Percentiles rank a stretch among this genome's conserved stretches.
These are phyloP conservation scores for Ceratosolen fusciceps DNA, from an alignment of 1,140 invertebrate genomes.

Conservation along the genomic window DNA sequence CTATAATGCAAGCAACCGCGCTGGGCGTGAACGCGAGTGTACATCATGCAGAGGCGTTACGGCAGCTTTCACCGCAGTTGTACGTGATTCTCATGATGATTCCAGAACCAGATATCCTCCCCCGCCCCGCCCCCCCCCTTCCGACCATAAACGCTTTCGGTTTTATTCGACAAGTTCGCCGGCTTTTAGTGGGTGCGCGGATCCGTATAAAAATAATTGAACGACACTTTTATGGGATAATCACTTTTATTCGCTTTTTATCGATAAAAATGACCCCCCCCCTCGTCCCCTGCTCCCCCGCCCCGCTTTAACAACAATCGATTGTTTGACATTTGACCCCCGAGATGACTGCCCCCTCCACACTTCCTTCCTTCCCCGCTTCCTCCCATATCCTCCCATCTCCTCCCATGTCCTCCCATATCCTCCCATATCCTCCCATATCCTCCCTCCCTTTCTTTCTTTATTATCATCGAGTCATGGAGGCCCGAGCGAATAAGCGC, in stretches of 20 bases:
- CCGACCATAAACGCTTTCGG: constrained; percentile 32
- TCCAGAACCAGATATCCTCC: not conserved
- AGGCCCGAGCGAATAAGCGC: too few relatives aligned
- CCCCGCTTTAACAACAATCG: too few relatives aligned
- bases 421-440: too few relatives aligned
- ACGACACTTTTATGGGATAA: not conserved
- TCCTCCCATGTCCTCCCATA: too few relatives aligned
- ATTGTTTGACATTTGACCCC: too few relatives aligned
- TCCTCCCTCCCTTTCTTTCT: too few relatives aligned
- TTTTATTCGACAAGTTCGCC: constrained; percentile 3
- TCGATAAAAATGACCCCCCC: not conserved
- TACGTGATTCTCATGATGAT: constrained; percentile 37
- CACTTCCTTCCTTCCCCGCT: too few relatives aligned
- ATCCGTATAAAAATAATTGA: not conserved
- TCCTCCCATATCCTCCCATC: too few relatives aligned
- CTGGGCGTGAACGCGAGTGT: constrained; percentile 31
- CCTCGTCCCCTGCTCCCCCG: too few relatives aligned
- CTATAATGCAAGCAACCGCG: constrained; percentile 22
- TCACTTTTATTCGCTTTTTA: not conserved
- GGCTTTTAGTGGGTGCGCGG: not conserved
- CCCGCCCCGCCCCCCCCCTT: too few relatives aligned
- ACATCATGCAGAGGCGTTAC: constrained; percentile 64
- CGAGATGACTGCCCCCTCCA: too few relatives aligned
- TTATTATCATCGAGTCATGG: too few relatives aligned
- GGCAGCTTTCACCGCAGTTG: constrained; percentile 42